phyloP scores from a whole-genome alignment of 64 coral and sea anemone genomes.

The Stylophora pistillata region DNA sequence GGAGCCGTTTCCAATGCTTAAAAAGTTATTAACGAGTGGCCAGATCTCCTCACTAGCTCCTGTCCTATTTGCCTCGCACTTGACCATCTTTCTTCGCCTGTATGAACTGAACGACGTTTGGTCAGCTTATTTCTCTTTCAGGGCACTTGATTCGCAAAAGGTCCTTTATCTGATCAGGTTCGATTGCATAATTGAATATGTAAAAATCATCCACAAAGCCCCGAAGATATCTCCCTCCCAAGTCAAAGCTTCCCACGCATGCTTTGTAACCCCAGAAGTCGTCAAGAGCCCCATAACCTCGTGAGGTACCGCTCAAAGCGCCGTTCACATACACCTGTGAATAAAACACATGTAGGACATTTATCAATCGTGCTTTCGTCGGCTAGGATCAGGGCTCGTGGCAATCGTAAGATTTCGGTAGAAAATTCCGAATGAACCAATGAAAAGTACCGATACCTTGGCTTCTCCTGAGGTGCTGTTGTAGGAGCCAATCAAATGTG shows the following conservation, averaged over 20 bases:
- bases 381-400: too few species aligned
- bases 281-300: slow-evolving; percentile 72
- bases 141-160: slow-evolving; percentile 81
- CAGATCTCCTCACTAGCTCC: not conserved
- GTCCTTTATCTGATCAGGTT: slow-evolving; percentile 64
- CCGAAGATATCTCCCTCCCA: slow-evolving; percentile 80
- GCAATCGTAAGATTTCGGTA: too few species aligned
- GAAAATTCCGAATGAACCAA: too few species aligned
- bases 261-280: slow-evolving; percentile 96
- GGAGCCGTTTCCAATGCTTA: not conserved
- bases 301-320: slow-evolving; percentile 17
- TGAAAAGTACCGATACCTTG: slow-evolving; percentile 46
- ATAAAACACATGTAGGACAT: not conserved
- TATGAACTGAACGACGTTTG: too few species aligned
- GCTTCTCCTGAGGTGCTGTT: slow-evolving; percentile 51
- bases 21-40: not conserved
- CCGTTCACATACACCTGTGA: slow-evolving; percentile 87
- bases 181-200: slow-evolving; percentile 90
- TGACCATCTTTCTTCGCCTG: too few species aligned
- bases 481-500: slow-evolving; percentile 79
- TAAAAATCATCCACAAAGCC: slow-evolving; percentile 88
- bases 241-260: slow-evolving; percentile 91
- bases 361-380: not conserved
- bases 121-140: not conserved
- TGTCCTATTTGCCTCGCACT: not conserved